These are phyloP conservation scores for Apeltes quadracus DNA, from an alignment of 2,113 vertebrate genomes.

Conservation along the genomic window DNA sequence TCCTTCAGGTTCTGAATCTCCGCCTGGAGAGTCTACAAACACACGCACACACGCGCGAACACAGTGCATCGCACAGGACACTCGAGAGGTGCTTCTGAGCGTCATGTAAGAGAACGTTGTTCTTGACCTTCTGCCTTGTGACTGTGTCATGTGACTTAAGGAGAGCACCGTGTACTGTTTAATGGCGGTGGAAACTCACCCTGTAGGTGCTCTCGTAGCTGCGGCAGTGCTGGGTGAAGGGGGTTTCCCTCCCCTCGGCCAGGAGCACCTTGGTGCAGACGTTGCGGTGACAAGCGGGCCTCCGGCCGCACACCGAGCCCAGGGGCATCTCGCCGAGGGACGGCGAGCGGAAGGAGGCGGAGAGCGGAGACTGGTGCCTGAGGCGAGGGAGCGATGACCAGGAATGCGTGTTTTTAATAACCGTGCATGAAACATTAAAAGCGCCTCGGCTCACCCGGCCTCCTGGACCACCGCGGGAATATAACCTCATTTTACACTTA, in stretches of 20 bases:
- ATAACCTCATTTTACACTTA: background rate
- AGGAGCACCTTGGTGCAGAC: conserved; percentile 93
- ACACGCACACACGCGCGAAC: conserved; percentile 17
- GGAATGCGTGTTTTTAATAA: background rate
- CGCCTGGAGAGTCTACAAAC: conserved; percentile 82
- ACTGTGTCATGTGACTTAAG: too few species aligned
- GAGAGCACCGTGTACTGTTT: too few species aligned
- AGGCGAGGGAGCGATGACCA: conserved; percentile 2
- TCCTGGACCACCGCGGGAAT: background rate
- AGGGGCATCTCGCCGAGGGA: conserved; percentile 82
- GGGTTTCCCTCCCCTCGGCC: conserved; percentile 85
- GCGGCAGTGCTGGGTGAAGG: conserved; percentile 89
- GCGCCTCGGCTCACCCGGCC: background rate
- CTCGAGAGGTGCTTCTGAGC: conserved; percentile 4
- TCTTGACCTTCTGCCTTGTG: too few species aligned
- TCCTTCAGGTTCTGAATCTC: conserved; percentile 92
- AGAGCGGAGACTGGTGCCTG: conserved; percentile 78
- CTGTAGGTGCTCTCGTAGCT: conserved; percentile 87
- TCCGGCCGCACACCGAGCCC: conserved; percentile 77
- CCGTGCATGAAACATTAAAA: background rate
- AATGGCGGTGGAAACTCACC: too few species aligned
- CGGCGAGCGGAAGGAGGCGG: conserved; percentile 78
- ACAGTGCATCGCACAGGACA: background rate
- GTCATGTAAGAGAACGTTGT: too few species aligned
- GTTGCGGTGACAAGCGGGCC: conserved; percentile 86